Conservation (phyloP, 2,113 vertebrate species). For the Petaurus breviceps region DNA sequence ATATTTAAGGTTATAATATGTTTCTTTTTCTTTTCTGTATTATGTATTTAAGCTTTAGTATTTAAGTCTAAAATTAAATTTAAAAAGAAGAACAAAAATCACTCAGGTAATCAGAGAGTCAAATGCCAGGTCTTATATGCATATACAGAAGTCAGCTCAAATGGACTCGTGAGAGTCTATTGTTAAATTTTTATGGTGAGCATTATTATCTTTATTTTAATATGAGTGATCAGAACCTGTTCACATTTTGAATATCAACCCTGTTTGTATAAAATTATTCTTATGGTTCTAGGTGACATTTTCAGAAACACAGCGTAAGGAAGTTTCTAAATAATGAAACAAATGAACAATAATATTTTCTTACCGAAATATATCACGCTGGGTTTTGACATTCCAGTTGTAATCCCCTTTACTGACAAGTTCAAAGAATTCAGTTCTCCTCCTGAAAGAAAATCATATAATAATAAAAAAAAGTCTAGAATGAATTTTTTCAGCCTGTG, state of each 20-base stretch:
- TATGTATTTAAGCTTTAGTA: too few species aligned
- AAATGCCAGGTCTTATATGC: background rate
- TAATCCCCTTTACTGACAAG: conserved; percentile 95
- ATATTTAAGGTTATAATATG: too few species aligned
- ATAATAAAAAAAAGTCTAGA: conserved; percentile 68
- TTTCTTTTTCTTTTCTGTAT: too few species aligned
- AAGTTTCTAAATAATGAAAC: conserved; percentile 63
- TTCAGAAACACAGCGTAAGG: conserved; percentile 44
- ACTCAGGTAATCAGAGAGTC: background rate
- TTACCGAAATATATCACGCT: conserved; percentile 97
- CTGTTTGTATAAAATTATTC: conserved; percentile 13
- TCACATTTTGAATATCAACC: background rate
- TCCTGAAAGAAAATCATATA: conserved; percentile 86
- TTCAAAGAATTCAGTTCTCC: conserved; percentile 96
- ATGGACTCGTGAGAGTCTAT: background rate
- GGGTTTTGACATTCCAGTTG: conserved; percentile 94
- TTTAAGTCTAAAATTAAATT: too few species aligned
- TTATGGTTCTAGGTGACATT: background rate
- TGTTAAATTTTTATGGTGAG: background rate
- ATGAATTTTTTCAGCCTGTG: conserved; percentile 69
- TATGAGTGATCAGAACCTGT: background rate
- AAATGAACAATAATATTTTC: conserved; percentile 69
- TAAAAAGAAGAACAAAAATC: too few species aligned
- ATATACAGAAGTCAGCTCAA: background rate
- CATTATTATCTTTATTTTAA: background rate